phyloP scores from a whole-genome alignment of 2,113 vertebrate species.

The Prochilodus magdalenae region DNA sequence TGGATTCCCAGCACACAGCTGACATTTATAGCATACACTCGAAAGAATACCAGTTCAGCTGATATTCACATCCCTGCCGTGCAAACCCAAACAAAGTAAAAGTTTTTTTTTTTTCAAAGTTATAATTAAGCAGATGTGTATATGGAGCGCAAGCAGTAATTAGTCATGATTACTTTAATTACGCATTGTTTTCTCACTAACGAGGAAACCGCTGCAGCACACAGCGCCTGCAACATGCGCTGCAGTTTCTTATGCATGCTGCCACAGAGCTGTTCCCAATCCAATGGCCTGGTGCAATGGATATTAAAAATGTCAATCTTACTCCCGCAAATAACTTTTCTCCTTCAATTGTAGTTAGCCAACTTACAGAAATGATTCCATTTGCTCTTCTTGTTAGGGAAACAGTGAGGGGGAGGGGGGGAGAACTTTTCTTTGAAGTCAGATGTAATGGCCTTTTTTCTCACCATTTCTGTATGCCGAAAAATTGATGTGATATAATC shows the following conservation, averaged over 20 bases:
- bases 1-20: background rate
- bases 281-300: slow-evolving; percentile 62
- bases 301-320: slow-evolving; percentile 76
- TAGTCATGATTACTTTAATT: slow-evolving; percentile 77
- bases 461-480: slow-evolving; percentile 66
- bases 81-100: slow-evolving; percentile 10
- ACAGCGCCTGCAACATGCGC: no score
- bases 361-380: slow-evolving; percentile 55
- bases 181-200: slow-evolving; percentile 70
- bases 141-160: slow-evolving; percentile 64
- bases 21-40: background rate
- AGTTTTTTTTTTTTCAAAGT: slow-evolving; percentile 51
- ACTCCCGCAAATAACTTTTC: slow-evolving; percentile 65
- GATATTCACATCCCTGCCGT: background rate
- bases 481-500: slow-evolving; percentile 72
- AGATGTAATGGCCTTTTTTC: slow-evolving; percentile 63
- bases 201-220: slow-evolving; percentile 55
- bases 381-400: slow-evolving; percentile 12
- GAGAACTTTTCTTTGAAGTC: slow-evolving; percentile 70
- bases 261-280: slow-evolving; percentile 55
- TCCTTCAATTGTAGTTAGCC: slow-evolving; percentile 60
- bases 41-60: background rate
- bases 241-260: slow-evolving; percentile 56
- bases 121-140: slow-evolving; percentile 76
- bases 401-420: background rate